These are phyloP conservation scores for Brenthis daphne DNA, from an alignment of 2,888 invertebrate genomes.

Conservation along the genomic window DNA sequence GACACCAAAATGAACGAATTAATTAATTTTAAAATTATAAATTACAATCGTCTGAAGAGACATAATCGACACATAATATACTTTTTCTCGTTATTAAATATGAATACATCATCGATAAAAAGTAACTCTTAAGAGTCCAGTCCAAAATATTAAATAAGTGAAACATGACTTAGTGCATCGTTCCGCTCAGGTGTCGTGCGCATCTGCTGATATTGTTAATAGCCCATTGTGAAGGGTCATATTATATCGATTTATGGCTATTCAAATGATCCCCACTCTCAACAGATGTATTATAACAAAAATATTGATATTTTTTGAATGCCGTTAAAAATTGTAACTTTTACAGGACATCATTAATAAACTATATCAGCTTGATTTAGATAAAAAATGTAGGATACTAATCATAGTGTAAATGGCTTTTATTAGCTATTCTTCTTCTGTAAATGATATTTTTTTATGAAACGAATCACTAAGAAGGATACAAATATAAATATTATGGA, in stretches of 20 bases:
- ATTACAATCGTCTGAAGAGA: too few species aligned
- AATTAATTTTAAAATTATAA: too few species aligned
- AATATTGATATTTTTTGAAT: conserved; percentile 22
- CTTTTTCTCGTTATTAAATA: not conserved
- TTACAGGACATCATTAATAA: not conserved
- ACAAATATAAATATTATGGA: too few species aligned
- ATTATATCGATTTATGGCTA: conserved; percentile 39
- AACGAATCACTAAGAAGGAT: too few species aligned
- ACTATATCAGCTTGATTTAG: not conserved
- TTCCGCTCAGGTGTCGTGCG: conserved; percentile 64
- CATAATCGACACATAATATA: not conserved
- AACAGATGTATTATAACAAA: conserved; percentile 36
- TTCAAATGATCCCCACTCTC: conserved; percentile 32
- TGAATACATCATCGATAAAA: conserved; percentile 10
- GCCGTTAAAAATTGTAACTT: not conserved
- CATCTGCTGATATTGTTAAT: conserved; percentile 73
- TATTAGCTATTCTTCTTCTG: not conserved
- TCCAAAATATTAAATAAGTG: conserved; percentile 12
- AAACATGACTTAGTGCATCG: conserved; percentile 30
- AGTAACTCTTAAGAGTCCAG: conserved; percentile 16
- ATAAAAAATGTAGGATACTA: not conserved
- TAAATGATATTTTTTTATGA: too few species aligned
- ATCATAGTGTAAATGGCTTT: not conserved
- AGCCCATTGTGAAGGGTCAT: conserved; percentile 62
- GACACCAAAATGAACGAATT: too few species aligned